A percentile compares a stretch with the other conserved stretches of the same genome.
Evolutionary conservation across 2,888 invertebrate species (phyloP).

Genomic region (Timandra comae): DNA sequence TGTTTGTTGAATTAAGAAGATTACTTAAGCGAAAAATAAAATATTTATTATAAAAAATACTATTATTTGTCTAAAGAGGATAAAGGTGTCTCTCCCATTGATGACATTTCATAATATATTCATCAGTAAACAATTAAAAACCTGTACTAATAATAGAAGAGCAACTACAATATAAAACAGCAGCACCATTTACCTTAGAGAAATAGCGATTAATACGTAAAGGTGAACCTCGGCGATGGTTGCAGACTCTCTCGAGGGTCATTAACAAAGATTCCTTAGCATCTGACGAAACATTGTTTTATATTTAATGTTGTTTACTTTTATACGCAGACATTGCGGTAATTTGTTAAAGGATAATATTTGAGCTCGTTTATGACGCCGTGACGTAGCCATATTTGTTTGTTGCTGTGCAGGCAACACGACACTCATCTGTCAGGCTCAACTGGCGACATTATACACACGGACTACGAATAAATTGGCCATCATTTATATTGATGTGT

Average conservation of each 20-base stretch:
- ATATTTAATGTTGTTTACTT: constrained; percentile 49
- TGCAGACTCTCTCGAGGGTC: constrained; percentile 24
- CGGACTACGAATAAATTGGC: constrained; percentile 58
- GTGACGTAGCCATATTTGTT: constrained; percentile 67
- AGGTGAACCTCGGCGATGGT: constrained; percentile 32
- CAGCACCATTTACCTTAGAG: constrained; percentile 32
- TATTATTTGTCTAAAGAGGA: too few relatives aligned
- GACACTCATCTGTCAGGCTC: constrained; percentile 66
- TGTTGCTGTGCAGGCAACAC: constrained; percentile 50
- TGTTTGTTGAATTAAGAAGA: too few relatives aligned
- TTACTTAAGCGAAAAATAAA: too few relatives aligned
- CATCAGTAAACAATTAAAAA: constrained; percentile 3
- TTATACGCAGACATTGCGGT: constrained; percentile 43
- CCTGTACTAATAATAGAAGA: constrained; percentile 8
- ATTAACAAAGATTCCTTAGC: constrained; percentile 24
- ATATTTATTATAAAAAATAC: too few relatives aligned
- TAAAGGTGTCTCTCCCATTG: too few relatives aligned
- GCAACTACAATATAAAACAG: constrained; percentile 27
- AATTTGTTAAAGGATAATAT: constrained; percentile 69
- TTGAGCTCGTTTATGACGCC: constrained; percentile 66
- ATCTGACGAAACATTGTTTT: constrained; percentile 17
- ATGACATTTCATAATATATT: constrained; percentile 3
- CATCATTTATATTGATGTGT: constrained; percentile 64
- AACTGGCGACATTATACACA: constrained; percentile 61
- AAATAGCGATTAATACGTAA: constrained; percentile 37